A percentile compares a stretch with the other conserved stretches of the same genome.
These are phyloP conservation scores for Umimayanthus chanpuru DNA, from an alignment of 92 coral and sea anemone genomes.

Conservation along the genomic window DNA sequence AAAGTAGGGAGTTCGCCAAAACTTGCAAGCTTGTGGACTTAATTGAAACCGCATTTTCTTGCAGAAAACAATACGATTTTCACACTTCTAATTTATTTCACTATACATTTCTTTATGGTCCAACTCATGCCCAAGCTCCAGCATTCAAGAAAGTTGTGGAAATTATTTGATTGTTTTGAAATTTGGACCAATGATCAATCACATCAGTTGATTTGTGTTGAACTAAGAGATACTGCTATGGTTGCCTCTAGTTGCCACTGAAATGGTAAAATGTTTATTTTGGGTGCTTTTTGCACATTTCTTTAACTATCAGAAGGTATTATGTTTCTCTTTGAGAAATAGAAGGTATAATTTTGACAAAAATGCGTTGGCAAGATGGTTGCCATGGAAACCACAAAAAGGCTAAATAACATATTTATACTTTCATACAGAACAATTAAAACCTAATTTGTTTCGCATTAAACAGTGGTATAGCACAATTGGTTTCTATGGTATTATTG, in stretches of 20 bases:
- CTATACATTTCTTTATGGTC: too few relatives aligned
- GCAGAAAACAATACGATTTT: too few relatives aligned
- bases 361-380: constrained; percentile 1
- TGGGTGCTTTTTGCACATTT: neutral
- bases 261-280: neutral
- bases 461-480: neutral
- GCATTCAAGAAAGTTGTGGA: too few relatives aligned
- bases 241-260: too few relatives aligned
- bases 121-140: too few relatives aligned
- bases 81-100: too few relatives aligned
- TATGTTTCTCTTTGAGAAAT: constrained; percentile 1
- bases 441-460: neutral
- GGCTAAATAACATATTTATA: neutral
- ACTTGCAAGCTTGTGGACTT: too few relatives aligned
- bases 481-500: neutral
- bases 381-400: neutral
- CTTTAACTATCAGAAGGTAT: neutral
- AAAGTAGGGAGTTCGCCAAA: neutral
- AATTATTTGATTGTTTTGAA: too few relatives aligned
- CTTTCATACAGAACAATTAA: neutral
- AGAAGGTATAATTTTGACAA: neutral
- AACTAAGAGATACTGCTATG: too few relatives aligned
- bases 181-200: too few relatives aligned
- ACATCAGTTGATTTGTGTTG: too few relatives aligned
- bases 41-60: too few relatives aligned